A percentile compares a stretch with the other conserved stretches of the same genome.
Conservation (phyloP, 2,113 vertebrate genomes). For the Alethe diademata region DNA sequence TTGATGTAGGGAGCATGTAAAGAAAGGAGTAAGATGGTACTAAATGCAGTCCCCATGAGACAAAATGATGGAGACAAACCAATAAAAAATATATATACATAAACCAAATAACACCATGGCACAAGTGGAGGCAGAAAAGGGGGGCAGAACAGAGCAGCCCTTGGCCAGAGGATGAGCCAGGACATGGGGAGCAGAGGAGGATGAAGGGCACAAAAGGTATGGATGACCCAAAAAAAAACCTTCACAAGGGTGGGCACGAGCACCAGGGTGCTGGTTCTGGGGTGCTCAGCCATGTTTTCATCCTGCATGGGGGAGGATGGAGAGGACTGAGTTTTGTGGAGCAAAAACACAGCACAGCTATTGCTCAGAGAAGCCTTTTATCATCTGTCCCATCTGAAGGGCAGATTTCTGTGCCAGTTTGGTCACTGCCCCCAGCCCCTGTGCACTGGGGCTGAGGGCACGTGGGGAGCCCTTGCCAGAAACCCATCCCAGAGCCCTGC, state of each 20-base stretch:
- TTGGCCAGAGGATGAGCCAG: neutral
- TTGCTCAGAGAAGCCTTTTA: neutral
- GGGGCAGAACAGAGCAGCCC: neutral
- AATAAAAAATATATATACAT: neutral
- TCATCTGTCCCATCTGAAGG: neutral
- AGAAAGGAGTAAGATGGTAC: neutral
- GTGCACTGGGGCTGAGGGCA: neutral
- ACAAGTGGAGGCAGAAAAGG: neutral
- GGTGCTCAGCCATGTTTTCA: fast-evolving
- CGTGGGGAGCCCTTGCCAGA: fast-evolving
- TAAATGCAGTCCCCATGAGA: neutral
- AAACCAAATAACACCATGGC: neutral
- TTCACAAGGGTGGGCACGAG: no score
- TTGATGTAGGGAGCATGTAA: neutral
- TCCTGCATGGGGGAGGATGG: neutral
- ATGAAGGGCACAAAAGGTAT: neutral
- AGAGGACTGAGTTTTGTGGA: neutral
- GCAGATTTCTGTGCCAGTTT: neutral
- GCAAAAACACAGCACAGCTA: neutral
- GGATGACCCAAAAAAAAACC: neutral
- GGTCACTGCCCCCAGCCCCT: no score
- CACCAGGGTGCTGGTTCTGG: neutral
- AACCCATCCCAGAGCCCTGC: neutral
- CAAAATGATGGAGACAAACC: neutral
- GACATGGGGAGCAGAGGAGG: fast-evolving